These are phyloP conservation scores for Neoitamus cyanurus DNA, from an alignment of 2,888 invertebrate genomes.

Conservation along the genomic window DNA sequence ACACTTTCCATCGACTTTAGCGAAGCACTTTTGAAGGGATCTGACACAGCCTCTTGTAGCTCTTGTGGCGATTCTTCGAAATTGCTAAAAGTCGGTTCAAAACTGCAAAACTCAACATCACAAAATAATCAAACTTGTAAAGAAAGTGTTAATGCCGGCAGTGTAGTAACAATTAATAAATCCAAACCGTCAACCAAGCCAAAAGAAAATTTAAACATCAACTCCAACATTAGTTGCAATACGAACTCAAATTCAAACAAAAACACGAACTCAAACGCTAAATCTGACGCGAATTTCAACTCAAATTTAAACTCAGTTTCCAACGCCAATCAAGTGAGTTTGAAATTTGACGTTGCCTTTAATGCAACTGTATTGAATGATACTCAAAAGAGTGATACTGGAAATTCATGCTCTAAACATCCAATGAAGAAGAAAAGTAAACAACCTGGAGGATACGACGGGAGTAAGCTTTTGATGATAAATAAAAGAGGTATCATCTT, in stretches of 20 bases:
- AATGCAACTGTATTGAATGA: background rate
- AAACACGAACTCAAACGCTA: too few relatives aligned
- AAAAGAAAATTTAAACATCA: background rate
- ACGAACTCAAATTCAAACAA: background rate
- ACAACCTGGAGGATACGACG: background rate
- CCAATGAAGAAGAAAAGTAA: background rate
- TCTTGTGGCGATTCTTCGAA: background rate
- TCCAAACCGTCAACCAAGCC: background rate
- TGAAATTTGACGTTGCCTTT: conserved; percentile 8
- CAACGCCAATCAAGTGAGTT: background rate
- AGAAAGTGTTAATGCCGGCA: background rate
- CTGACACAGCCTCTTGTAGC: background rate
- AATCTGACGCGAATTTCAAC: background rate
- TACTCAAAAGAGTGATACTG: background rate
- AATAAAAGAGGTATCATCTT: conserved; percentile 32
- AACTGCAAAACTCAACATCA: background rate
- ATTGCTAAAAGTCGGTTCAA: background rate
- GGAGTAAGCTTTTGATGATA: background rate
- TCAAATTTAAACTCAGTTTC: background rate
- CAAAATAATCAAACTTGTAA: background rate
- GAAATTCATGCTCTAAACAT: background rate
- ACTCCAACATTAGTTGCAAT: background rate
- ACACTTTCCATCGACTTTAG: background rate
- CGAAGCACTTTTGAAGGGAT: background rate
- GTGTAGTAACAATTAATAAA: background rate